Base-by-base conservation (phyloP, 2,113 vertebrate genomes). In the Colossoma macropomum region DNA sequence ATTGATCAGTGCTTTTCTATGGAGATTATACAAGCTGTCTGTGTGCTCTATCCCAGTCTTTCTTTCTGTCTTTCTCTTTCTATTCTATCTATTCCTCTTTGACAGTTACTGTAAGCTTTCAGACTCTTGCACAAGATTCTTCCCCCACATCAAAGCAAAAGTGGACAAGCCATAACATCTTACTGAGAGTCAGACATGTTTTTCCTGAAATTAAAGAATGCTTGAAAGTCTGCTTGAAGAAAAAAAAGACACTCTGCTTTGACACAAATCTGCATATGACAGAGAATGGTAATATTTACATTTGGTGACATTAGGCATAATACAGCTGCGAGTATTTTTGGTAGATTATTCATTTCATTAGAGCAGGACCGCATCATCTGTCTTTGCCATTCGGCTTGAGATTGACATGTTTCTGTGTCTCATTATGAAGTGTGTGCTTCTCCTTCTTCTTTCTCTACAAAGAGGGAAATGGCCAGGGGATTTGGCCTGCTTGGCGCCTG, bases 401-500 rank as follows among this genome's bases (percentile, higher is more conserved):
- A 94, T 92, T 94, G 93, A 90, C 93, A 80, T 45, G 63, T 86
- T 66, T 77, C 83, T 85, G 82, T 17, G 82, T 86, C 84, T 91
- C 89, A 89, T 91, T 84, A 89, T 89, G 85, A 81, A 52, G 68
- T 56, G 77, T 74, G 16, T 73, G 4, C 62, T 8, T 45, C 32
- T 48, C 19, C 77, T 82, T 81, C 62, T 76, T 82, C 86, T 65
- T 30, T 73, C 38, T 60, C 75, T 66, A 82, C 77, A 88, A 85
- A 85, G 88, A 86, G 70, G 75, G 60, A 50, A 77, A 85, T 79
- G 86, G 88, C 88, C 90, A 38, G 66, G 88, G 90, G 91, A 92
- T 89, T 90, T 86, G 71, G 84, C 85, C 52, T 45, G 77, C 1
- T 50, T 25, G 75, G 54, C 79, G 79, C 52, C 45, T 6, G 56